Conservation (phyloP, 2,113 vertebrate genomes). For the Spizaetus ornatus region DNA sequence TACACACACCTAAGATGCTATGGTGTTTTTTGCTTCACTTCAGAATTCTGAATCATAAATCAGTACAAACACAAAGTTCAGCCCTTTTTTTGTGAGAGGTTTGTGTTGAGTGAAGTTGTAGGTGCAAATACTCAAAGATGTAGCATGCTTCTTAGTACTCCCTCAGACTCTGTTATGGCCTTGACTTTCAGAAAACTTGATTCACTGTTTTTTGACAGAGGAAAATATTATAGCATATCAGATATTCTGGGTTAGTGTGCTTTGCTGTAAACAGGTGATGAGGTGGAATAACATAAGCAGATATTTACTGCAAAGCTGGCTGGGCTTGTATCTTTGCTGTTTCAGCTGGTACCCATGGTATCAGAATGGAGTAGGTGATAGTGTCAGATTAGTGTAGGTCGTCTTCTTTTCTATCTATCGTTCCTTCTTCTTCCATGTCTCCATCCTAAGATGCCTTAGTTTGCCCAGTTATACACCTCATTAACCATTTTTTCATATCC, state of each 20-base stretch:
- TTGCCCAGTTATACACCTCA: neutral
- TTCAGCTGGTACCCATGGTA: neutral
- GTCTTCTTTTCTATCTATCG: neutral
- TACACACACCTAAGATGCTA: neutral
- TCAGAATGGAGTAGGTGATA: neutral
- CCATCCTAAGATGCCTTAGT: neutral
- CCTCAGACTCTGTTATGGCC: neutral
- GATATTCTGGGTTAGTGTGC: neutral
- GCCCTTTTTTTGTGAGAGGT: neutral
- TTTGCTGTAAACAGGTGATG: neutral
- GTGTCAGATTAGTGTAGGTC: neutral
- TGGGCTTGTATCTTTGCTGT: neutral
- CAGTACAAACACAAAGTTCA: neutral
- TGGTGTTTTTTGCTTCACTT: neutral
- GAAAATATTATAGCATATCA: neutral
- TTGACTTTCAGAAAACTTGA: neutral
- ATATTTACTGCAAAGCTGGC: neutral
- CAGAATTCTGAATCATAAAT: neutral
- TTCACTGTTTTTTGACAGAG: neutral
- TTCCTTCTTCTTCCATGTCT: neutral
- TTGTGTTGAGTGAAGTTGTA: neutral
- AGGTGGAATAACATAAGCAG: neutral
- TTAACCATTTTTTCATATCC: neutral
- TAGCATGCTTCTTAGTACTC: neutral
- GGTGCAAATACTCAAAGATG: neutral